Conservation (phyloP, 2,888 invertebrate species). For the Calliopum simillimum region DNA sequence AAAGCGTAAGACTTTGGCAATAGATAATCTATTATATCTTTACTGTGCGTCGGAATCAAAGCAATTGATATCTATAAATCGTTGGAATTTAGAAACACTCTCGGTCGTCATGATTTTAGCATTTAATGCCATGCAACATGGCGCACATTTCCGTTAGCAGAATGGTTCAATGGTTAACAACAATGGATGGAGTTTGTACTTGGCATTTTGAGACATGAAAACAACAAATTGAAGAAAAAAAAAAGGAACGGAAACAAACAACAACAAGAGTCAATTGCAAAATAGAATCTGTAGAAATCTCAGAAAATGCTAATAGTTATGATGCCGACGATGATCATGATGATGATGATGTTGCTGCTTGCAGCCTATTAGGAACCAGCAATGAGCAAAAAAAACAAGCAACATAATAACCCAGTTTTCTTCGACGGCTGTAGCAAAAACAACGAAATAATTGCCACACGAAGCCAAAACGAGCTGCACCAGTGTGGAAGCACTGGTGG, state of each 20-base stretch:
- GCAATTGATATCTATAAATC: too few relatives aligned
- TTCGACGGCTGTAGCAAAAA: slow-evolving; percentile 23
- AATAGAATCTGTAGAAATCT: slow-evolving; percentile 24
- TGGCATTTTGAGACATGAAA: slow-evolving; percentile 26
- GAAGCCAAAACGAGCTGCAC: neutral
- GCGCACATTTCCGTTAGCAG: slow-evolving; percentile 3
- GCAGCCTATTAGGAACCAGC: too few relatives aligned
- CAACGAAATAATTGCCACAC: slow-evolving; percentile 27
- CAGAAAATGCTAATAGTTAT: neutral
- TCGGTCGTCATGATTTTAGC: slow-evolving; percentile 1
- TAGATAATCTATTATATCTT: too few relatives aligned
- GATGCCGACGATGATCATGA: too few relatives aligned
- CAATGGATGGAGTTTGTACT: neutral
- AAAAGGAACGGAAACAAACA: too few relatives aligned
- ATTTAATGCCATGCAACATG: slow-evolving; percentile 2
- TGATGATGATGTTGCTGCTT: too few relatives aligned
- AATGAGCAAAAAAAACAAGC: neutral
- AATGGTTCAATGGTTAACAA: too few relatives aligned
- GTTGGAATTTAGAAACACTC: too few relatives aligned
- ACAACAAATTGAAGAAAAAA: neutral
- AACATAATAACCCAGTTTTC: slow-evolving; percentile 42
- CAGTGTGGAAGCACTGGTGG: too few relatives aligned
- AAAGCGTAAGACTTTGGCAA: too few relatives aligned
- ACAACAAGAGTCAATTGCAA: neutral
- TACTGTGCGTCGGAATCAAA: too few relatives aligned